These are phyloP conservation scores for Bhutanitis thaidina DNA, from an alignment of 2,888 invertebrate species.

Conservation along the genomic window DNA sequence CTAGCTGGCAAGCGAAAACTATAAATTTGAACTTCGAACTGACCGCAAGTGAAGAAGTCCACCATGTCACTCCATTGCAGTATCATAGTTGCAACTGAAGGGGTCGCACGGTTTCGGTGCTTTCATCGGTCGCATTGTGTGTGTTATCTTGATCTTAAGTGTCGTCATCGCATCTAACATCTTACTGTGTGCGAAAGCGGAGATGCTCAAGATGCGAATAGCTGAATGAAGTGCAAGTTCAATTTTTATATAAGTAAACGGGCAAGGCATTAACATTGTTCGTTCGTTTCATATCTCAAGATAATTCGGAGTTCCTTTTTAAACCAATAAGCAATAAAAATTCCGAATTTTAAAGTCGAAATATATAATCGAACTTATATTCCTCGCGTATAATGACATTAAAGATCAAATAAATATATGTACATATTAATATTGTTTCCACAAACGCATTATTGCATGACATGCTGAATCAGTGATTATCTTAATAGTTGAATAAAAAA, in stretches of 20 bases:
- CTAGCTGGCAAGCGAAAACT: constrained; percentile 22
- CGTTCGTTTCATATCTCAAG: too few species aligned
- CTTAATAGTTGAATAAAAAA: constrained; percentile 4
- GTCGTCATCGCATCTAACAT: constrained; percentile 31
- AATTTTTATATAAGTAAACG: constrained; percentile 26
- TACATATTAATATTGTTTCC: too few species aligned
- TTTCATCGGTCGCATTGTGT: constrained; percentile 43
- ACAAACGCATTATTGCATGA: too few species aligned
- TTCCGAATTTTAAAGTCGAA: too few species aligned
- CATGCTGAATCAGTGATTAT: too few species aligned
- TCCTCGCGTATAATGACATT: too few species aligned
- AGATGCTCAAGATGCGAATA: constrained; percentile 25
- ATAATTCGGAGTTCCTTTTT: too few species aligned
- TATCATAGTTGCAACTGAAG: constrained; percentile 70
- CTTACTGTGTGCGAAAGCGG: constrained; percentile 37
- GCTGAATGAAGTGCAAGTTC: constrained; percentile 46
- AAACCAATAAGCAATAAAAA: too few species aligned
- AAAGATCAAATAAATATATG: too few species aligned
- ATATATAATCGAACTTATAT: too few species aligned
- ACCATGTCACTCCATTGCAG: constrained; percentile 76
- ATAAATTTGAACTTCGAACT: constrained; percentile 43
- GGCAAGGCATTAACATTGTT: too few species aligned
- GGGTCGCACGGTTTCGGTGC: constrained; percentile 51
- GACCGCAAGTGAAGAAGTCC: constrained; percentile 69
- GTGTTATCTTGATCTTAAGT: constrained; percentile 53